Conservation (phyloP, 2,797 vertebrate genomes). For the Typhlichthys eigenmanni region DNA sequence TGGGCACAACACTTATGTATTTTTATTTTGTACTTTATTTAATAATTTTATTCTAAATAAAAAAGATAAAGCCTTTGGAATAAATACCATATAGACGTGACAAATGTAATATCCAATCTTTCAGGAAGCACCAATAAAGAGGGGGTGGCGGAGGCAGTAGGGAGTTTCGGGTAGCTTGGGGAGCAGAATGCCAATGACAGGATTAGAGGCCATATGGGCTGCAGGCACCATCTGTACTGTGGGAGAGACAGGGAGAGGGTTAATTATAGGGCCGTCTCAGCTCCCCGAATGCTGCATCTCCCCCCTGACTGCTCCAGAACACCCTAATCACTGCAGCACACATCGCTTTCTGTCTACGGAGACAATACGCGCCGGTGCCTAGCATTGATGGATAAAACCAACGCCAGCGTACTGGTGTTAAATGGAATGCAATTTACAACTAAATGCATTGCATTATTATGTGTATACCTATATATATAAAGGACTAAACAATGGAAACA, state of each 20-base stretch:
- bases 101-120: constrained; percentile 55
- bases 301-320: constrained; percentile 71
- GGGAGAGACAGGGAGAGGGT: constrained; percentile 82
- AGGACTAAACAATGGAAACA: too few species aligned
- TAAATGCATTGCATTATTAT: constrained; percentile 6
- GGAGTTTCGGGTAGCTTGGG: constrained; percentile 61
- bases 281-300: constrained; percentile 70
- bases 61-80: not conserved
- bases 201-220: constrained; percentile 87
- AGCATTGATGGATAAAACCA: constrained; percentile 52
- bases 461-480: not conserved
- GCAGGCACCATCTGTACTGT: constrained; percentile 85
- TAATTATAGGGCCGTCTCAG: constrained; percentile 84
- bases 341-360: constrained; percentile 63
- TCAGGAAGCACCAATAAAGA: constrained; percentile 56
- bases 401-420: constrained; percentile 66
- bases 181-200: constrained; percentile 84
- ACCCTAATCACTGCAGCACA: constrained; percentile 77
- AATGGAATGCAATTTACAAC: constrained; percentile 16
- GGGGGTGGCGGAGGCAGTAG: constrained; percentile 46
- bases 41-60: not conserved
- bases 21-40: too few species aligned
- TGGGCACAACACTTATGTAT: not conserved
- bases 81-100: constrained; percentile 27
- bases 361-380: constrained; percentile 60